Percentiles rank a stretch among this genome's conserved stretches.
These are phyloP conservation scores for Australoheros scitulus DNA, from an alignment of 2,113 vertebrate species.

Conservation along the genomic window DNA sequence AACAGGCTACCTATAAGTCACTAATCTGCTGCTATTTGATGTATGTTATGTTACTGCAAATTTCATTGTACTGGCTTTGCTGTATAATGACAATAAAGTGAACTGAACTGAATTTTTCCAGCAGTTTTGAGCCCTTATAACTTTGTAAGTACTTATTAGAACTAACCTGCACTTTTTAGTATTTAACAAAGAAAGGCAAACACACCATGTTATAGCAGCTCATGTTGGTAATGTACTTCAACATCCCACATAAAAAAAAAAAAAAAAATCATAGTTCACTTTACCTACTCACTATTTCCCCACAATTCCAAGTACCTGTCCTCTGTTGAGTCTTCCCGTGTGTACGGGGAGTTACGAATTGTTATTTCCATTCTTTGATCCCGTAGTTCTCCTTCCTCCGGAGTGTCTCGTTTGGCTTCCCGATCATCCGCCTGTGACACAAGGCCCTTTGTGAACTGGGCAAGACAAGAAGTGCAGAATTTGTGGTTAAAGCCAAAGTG, in stretches of 20 bases:
- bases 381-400: conserved; percentile 97
- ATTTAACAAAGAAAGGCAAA: too few species aligned
- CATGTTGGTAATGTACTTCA: not conserved
- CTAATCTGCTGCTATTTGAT: not conserved
- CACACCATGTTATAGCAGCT: not conserved
- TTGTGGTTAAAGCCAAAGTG: not conserved
- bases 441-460: conserved; percentile 62
- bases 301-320: conserved; percentile 83
- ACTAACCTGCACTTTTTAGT: not conserved
- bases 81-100: not conserved
- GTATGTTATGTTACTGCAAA: not conserved
- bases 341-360: conserved; percentile 94
- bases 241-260: not conserved
- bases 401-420: conserved; percentile 96
- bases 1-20: not conserved
- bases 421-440: conserved; percentile 93
- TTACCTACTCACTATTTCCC: not conserved
- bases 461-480: conserved; percentile 2
- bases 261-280: not conserved
- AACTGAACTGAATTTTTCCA: not conserved
- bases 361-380: conserved; percentile 99
- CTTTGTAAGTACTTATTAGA: not conserved
- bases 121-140: not conserved
- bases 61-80: not conserved
- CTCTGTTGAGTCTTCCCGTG: conserved; percentile 92